Base-by-base conservation (phyloP, 2,113 vertebrate species). In the Coptodon rendalli region DNA sequence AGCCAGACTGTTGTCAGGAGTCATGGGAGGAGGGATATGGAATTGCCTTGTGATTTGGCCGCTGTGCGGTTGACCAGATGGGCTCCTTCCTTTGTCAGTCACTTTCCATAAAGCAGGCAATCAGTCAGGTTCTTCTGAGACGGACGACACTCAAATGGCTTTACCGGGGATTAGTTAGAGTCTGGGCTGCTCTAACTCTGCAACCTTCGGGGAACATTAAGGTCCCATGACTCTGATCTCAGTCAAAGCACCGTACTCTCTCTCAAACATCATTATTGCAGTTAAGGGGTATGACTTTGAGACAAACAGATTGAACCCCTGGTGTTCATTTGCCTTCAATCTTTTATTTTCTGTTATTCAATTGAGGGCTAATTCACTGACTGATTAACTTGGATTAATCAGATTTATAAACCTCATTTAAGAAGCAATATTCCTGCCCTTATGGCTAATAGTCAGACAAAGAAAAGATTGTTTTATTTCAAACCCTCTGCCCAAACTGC, bases 41-140 rank as follows among this genome's bases (percentile, higher is more conserved):
- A 86, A 86, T 89, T 38, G 80, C 66, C 38, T 63, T 36, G 76
- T 68, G 85, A 88, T 91, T 89, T 80, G 63, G 82, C 53, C 1
- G 6, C 82, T 84, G 27, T 6, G 36, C 45, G 17, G 48, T 79
- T 34, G 71, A 86, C 79, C 92, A 92, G 90, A 93, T 92, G 89
- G 90, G 87, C 87, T 61, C 81, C 81, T 89, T 94, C 83, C 86
- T 89, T 82, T 89, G 78, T 59, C 81, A 82, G 95, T 94, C 94
- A 89, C 92, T 92, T 95, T 85, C 89, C 89, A 94, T 94, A 68
- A 92, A 89, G 80, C 43, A 88, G 83, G 38, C 85, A 93, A 93
- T 95, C 95, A 87, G 91, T 94, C 93, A 93, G 84, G 54, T 57
- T 73, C 63, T 83, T 81, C 45, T 17, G 50, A 86, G 79, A 14